phyloP scores from a whole-genome alignment of 2,113 vertebrate species.

The Gymnobelideus leadbeateri region DNA sequence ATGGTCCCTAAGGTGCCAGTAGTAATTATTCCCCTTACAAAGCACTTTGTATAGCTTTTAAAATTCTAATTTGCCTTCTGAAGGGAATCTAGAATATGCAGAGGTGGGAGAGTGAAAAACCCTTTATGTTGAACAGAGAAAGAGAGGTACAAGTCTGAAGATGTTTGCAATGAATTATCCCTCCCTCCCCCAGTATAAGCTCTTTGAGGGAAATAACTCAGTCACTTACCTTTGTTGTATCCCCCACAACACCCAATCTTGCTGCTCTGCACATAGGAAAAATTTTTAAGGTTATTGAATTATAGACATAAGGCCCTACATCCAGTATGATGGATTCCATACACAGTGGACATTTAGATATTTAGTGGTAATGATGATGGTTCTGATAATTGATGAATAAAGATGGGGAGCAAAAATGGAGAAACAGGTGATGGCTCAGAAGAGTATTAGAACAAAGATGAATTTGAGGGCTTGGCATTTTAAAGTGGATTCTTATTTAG shows the following conservation, averaged over 20 bases:
- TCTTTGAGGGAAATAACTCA: neutral
- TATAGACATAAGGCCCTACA: neutral
- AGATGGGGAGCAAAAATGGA: neutral
- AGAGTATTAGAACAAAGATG: neutral
- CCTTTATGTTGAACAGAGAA: accelerated
- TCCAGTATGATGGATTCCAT: neutral
- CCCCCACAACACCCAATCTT: neutral
- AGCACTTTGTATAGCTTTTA: too few relatives aligned
- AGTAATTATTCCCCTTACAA: too few relatives aligned
- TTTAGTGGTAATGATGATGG: neutral
- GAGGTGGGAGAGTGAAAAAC: neutral
- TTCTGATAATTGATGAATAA: neutral
- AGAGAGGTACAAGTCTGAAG: too few relatives aligned
- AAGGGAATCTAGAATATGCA: too few relatives aligned
- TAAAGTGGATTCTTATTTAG: neutral
- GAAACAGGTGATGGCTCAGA: neutral
- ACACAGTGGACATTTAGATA: neutral
- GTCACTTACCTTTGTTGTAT: neutral
- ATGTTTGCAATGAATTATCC: too few relatives aligned
- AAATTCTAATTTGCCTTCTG: too few relatives aligned
- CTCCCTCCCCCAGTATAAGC: neutral
- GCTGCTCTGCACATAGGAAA: neutral
- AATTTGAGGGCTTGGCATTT: neutral
- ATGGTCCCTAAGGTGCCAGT: too few relatives aligned
- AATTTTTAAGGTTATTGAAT: neutral